A percentile compares a stretch with the other conserved stretches of the same genome.
These are phyloP conservation scores for Gyps fulvus DNA, from an alignment of 2,113 vertebrate genomes.

Conservation along the genomic window DNA sequence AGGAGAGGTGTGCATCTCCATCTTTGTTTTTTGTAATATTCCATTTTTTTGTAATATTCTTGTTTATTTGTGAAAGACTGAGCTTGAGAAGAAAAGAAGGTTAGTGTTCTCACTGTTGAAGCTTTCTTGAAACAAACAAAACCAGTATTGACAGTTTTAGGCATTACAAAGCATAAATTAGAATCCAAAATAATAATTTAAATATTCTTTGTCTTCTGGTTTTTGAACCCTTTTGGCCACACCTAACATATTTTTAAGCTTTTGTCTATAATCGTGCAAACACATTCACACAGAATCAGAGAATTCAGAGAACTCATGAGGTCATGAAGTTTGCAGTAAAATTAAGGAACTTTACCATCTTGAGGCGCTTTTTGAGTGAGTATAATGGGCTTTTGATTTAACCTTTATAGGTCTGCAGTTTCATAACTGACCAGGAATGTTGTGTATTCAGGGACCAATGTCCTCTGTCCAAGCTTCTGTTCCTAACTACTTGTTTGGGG, in stretches of 20 bases:
- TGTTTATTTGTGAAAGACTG: neutral
- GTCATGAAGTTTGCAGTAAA: neutral
- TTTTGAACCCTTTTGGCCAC: slow-evolving; percentile 23
- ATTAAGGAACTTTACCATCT: neutral
- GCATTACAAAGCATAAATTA: slow-evolving; percentile 40
- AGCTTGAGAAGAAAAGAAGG: slow-evolving; percentile 16
- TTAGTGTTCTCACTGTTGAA: neutral
- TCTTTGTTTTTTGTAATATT: neutral
- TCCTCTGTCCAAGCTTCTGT: neutral
- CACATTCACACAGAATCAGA: neutral
- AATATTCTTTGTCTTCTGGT: slow-evolving; percentile 1
- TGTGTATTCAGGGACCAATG: neutral
- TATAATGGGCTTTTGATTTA: neutral
- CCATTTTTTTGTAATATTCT: neutral
- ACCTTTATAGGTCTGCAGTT: neutral
- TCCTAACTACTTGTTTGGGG: neutral
- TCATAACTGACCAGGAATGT: neutral
- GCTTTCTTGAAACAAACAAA: slow-evolving; percentile 33
- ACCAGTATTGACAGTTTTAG: slow-evolving; percentile 32
- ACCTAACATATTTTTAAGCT: neutral
- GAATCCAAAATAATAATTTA: slow-evolving; percentile 37
- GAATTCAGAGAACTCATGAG: neutral
- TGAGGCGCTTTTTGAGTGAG: neutral
- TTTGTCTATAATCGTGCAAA: neutral
- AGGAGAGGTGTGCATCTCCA: neutral